Evolutionary conservation across 2,797 vertebrate species (phyloP).

Genomic region (Chanos chanos): DNA sequence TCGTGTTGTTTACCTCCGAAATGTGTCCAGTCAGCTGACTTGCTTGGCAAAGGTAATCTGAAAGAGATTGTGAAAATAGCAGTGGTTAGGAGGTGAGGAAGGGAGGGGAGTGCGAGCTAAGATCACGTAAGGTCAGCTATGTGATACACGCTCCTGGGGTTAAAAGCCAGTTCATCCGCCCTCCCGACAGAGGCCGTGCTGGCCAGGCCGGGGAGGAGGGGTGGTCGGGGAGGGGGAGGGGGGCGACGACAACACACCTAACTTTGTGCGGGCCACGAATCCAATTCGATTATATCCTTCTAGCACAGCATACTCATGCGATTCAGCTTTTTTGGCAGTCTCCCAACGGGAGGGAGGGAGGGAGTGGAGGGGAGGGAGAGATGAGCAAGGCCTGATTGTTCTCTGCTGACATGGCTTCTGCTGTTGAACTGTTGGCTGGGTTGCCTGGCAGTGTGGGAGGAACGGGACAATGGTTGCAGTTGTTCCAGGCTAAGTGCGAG

Average conservation of each 20-base stretch:
- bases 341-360: slow-evolving; percentile 1
- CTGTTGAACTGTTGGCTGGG: slow-evolving; percentile 47
- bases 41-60: slow-evolving; percentile 96
- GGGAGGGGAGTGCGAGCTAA: neutral
- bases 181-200: slow-evolving; percentile 16
- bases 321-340: too few species aligned
- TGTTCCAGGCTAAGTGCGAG: slow-evolving; percentile 57
- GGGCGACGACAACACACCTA: neutral
- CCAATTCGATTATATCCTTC: slow-evolving; percentile 28
- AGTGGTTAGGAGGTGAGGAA: slow-evolving; percentile 4
- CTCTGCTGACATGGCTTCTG: slow-evolving; percentile 47
- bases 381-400: slow-evolving; percentile 27
- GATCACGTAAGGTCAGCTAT: slow-evolving; percentile 26
- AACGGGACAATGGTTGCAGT: slow-evolving; percentile 57
- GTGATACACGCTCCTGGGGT: slow-evolving; percentile 15
- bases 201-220: too few species aligned
- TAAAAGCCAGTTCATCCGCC: slow-evolving; percentile 14
- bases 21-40: slow-evolving; percentile 99
- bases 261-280: neutral
- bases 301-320: neutral
- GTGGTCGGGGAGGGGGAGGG: neutral
- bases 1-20: slow-evolving; percentile 89
- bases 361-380: neutral
- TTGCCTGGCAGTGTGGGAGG: slow-evolving; percentile 18
- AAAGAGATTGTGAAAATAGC: slow-evolving; percentile 39